Percentiles rank a stretch among this genome's conserved stretches.
Conservation (phyloP, 2,113 vertebrate genomes). For the Mirza zaza region DNA sequence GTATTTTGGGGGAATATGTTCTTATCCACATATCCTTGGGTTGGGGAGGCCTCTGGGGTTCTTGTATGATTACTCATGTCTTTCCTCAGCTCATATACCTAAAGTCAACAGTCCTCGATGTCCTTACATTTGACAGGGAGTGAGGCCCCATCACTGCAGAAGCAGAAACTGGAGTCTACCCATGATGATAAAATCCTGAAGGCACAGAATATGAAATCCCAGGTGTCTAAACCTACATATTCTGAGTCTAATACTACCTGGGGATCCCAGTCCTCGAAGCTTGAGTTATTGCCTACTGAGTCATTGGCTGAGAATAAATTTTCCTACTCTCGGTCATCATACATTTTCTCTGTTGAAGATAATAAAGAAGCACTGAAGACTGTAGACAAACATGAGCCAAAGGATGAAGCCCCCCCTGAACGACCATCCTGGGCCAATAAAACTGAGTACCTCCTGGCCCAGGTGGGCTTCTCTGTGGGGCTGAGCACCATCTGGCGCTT, state of each 20-base stretch:
- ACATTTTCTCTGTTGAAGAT: background rate
- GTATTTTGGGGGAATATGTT: background rate
- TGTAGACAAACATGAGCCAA: rapidly evolving
- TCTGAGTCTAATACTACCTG: background rate
- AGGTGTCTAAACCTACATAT: rapidly evolving
- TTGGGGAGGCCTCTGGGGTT: background rate
- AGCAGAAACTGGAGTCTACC: background rate
- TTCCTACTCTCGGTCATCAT: background rate
- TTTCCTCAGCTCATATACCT: background rate
- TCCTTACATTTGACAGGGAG: background rate
- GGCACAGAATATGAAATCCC: background rate
- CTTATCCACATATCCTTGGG: background rate
- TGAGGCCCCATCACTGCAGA: background rate
- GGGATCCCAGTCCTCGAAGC: rapidly evolving
- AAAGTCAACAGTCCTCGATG: background rate
- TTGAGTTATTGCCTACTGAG: rapidly evolving
- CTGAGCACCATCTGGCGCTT: constrained; percentile 91
- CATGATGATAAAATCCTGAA: background rate
- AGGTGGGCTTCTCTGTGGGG: constrained; percentile 91
- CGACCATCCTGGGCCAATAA: constrained; percentile 87
- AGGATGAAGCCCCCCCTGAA: rapidly evolving
- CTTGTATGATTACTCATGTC: background rate
- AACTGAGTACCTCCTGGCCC: constrained; percentile 89
- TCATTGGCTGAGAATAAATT: rapidly evolving
- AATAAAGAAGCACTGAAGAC: background rate